Evolutionary conservation across 92 coral and sea anemone genomes (phyloP).

Genomic region (Galaxea fascicularis): DNA sequence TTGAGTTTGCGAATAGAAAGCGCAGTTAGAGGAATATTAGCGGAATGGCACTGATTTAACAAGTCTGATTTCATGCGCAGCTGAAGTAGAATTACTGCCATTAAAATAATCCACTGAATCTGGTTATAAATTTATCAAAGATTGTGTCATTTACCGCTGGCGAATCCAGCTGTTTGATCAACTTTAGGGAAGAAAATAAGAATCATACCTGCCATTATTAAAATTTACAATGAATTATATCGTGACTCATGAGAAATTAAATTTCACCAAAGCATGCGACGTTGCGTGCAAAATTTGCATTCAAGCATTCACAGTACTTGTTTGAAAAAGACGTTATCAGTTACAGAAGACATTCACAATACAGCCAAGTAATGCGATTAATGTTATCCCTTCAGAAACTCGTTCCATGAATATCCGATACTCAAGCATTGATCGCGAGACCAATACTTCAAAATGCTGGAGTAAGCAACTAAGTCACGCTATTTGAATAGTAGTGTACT

Average conservation of each 20-base stretch:
- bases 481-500: neutral
- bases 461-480: constrained; percentile 13
- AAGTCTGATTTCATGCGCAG: too few species aligned
- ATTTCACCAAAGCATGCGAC: neutral
- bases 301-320: neutral
- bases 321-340: neutral
- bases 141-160: neutral
- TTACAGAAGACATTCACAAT: neutral
- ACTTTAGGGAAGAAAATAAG: neutral
- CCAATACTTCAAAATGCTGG: neutral
- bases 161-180: neutral
- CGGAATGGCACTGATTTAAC: too few species aligned
- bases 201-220: neutral
- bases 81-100: too few species aligned
- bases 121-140: neutral
- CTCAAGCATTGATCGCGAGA: constrained; percentile 13
- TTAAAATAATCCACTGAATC: neutral
- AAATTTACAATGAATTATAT: neutral
- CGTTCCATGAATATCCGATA: neutral
- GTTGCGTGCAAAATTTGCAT: constrained; percentile 40
- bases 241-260: neutral
- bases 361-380: constrained; percentile 23
- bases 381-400: neutral
- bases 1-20: too few species aligned
- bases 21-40: too few species aligned